phyloP scores from a whole-genome alignment of 2,888 invertebrate species.

The Zootermopsis nevadensis region DNA sequence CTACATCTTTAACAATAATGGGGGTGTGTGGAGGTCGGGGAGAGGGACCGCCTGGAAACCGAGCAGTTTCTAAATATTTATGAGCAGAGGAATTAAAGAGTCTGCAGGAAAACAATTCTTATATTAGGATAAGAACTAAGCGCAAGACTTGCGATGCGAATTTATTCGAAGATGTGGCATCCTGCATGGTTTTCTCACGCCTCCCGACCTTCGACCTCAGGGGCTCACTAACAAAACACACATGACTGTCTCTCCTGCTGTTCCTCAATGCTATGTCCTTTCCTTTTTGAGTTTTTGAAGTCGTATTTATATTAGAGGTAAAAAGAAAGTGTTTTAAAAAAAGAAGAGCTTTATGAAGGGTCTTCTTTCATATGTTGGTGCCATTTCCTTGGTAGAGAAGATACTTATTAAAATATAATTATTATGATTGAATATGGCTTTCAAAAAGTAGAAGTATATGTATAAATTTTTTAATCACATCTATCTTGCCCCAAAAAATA shows the following conservation, averaged over 20 bases:
- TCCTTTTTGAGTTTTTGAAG: slow-evolving; percentile 49
- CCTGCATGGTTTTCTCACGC: not conserved
- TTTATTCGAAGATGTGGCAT: not conserved
- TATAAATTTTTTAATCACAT: slow-evolving; percentile 41
- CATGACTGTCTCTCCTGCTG: slow-evolving; percentile 52
- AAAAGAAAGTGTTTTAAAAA: slow-evolving; percentile 39
- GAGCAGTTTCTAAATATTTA: slow-evolving; percentile 8
- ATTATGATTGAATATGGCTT: slow-evolving; percentile 47
- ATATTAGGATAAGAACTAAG: not conserved
- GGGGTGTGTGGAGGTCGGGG: slow-evolving; percentile 53
- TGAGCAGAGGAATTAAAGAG: not conserved
- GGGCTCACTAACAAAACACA: slow-evolving; percentile 53
- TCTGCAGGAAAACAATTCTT: not conserved
- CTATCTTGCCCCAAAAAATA: slow-evolving; percentile 34
- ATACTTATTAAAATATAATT: slow-evolving; percentile 41
- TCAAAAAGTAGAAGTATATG: slow-evolving; percentile 44
- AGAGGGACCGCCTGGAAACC: slow-evolving; percentile 40
- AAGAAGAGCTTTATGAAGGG: slow-evolving; percentile 44
- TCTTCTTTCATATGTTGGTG: slow-evolving; percentile 50
- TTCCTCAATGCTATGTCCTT: slow-evolving; percentile 54
- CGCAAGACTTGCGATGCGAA: not conserved
- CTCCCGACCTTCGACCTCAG: slow-evolving; percentile 37
- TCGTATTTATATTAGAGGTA: slow-evolving; percentile 48
- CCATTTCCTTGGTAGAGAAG: slow-evolving; percentile 48
- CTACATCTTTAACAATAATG: slow-evolving; percentile 52